Conservation (phyloP, 2,888 invertebrate genomes). For the Orthosia incerta region DNA sequence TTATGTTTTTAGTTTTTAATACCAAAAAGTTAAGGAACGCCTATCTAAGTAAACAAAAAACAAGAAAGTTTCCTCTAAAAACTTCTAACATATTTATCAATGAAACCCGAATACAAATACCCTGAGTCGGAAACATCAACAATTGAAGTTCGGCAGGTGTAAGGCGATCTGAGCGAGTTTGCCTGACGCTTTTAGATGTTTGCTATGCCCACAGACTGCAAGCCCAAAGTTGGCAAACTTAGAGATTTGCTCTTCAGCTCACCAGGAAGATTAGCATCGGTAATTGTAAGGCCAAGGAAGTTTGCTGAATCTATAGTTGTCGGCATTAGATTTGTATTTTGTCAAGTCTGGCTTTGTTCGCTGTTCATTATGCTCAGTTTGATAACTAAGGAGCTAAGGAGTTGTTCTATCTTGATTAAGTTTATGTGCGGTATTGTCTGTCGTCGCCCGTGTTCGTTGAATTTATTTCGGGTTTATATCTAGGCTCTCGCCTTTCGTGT, state of each 20-base stretch:
- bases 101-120: conserved; percentile 36
- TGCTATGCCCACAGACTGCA: conserved; percentile 75
- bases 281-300: conserved; percentile 78
- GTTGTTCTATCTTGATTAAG: conserved; percentile 53
- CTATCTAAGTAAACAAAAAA: neutral
- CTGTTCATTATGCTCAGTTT: conserved; percentile 54
- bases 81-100: conserved; percentile 1
- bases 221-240: conserved; percentile 82
- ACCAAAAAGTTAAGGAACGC: no score
- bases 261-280: conserved; percentile 80
- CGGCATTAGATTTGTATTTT: conserved; percentile 63
- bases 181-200: conserved; percentile 78
- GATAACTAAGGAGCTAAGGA: conserved; percentile 54
- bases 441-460: conserved; percentile 28
- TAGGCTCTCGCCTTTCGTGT: conserved; percentile 31
- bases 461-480: conserved; percentile 39
- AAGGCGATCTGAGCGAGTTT: conserved; percentile 74
- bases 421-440: conserved; percentile 49
- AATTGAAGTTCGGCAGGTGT: conserved; percentile 79
- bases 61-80: neutral
- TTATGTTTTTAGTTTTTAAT: neutral
- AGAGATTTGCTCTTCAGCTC: conserved; percentile 72
- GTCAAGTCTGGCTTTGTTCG: conserved; percentile 62
- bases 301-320: conserved; percentile 68
- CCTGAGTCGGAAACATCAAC: conserved; percentile 66